These are phyloP conservation scores for Oophaga pumilio DNA, from an alignment of 2,113 vertebrate species.

Conservation along the genomic window DNA sequence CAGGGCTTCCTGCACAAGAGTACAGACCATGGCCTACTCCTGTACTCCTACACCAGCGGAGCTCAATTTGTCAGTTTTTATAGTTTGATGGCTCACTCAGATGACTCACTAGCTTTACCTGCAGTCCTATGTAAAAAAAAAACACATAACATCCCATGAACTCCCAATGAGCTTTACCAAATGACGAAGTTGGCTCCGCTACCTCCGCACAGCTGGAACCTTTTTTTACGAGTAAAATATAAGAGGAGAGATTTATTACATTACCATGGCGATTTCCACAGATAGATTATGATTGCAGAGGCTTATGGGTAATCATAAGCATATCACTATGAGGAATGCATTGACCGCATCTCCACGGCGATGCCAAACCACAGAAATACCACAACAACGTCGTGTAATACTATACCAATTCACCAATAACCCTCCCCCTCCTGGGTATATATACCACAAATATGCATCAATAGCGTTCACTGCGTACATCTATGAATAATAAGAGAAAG, in stretches of 20 bases:
- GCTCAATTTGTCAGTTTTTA: neutral
- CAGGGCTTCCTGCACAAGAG: constrained; percentile 38
- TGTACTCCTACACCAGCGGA: constrained; percentile 9
- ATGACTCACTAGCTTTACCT: constrained; percentile 3
- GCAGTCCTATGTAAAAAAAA: neutral
- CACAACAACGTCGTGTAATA: constrained; percentile 13
- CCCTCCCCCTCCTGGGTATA: neutral
- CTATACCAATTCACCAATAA: neutral
- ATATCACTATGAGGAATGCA: constrained; percentile 15
- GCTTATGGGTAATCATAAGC: constrained; percentile 42
- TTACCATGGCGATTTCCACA: constrained; percentile 42
- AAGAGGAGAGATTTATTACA: constrained; percentile 27
- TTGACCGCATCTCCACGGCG: constrained; percentile 2
- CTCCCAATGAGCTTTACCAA: neutral
- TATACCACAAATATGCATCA: constrained; percentile 22
- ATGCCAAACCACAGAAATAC: constrained; percentile 43
- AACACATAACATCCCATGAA: neutral
- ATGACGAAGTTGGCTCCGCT: neutral
- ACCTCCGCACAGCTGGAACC: constrained; percentile 33
- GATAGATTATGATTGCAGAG: neutral
- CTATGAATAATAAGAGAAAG: neutral
- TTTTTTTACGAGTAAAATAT: constrained; percentile 18
- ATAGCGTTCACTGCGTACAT: neutral
- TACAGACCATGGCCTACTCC: constrained; percentile 28
- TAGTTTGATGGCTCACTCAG: neutral